Conservation (phyloP, 2,888 invertebrate genomes). For the Chrysotoxum bicinctum region DNA sequence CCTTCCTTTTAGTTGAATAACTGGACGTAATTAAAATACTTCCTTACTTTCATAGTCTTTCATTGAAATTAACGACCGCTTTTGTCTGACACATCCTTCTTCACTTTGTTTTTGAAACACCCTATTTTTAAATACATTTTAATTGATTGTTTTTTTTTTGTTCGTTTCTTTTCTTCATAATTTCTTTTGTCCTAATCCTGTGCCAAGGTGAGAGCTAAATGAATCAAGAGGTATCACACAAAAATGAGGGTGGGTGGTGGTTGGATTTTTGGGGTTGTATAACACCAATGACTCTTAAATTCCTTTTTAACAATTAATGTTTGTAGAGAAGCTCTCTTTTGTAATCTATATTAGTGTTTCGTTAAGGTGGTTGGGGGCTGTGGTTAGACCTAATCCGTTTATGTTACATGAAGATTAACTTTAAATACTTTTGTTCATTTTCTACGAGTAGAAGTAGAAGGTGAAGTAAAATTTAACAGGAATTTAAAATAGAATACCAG, state of each 20-base stretch:
- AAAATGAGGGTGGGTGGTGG: background rate
- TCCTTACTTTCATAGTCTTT: too few species aligned
- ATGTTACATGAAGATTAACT: constrained; percentile 40
- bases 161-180: constrained; percentile 30
- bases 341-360: constrained; percentile 3
- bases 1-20: too few species aligned
- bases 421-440: constrained; percentile 18
- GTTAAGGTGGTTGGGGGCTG: background rate
- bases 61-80: too few species aligned
- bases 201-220: constrained; percentile 48
- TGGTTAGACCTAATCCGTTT: constrained; percentile 39
- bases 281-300: constrained; percentile 30
- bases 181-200: constrained; percentile 37
- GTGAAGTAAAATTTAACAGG: background rate
- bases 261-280: background rate
- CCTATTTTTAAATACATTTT: background rate
- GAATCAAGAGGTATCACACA: constrained; percentile 10
- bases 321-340: constrained; percentile 25
- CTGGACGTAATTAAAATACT: too few species aligned
- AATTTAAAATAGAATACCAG: background rate
- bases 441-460: background rate
- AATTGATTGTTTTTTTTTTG: background rate
- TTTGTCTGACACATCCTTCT: background rate
- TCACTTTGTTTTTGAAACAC: too few species aligned
- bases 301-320: constrained; percentile 33